Conservation (phyloP, 2,888 invertebrate genomes). For the Tachina lurida region DNA sequence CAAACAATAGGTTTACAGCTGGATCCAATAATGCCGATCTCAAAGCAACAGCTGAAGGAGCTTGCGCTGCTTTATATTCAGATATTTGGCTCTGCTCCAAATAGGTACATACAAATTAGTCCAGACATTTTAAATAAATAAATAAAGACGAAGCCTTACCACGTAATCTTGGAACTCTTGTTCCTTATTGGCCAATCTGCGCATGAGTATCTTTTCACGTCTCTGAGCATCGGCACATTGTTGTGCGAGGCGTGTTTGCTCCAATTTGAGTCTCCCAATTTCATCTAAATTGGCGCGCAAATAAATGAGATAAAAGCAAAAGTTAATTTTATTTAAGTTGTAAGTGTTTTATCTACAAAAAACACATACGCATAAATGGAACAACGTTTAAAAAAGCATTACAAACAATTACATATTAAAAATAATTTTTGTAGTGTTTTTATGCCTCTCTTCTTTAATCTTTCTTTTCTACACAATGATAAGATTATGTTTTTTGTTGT, state of each 20-base stretch:
- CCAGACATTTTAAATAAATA: background rate
- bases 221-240: constrained; percentile 94
- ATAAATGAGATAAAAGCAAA: constrained; percentile 7
- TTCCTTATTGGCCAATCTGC: constrained; percentile 96
- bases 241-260: constrained; percentile 90
- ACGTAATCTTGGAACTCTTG: constrained; percentile 98
- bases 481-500: constrained; percentile 16
- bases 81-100: constrained; percentile 92
- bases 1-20: constrained; percentile 96
- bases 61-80: constrained; percentile 95
- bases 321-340: constrained; percentile 14
- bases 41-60: constrained; percentile 89
- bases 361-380: constrained; percentile 45
- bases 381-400: constrained; percentile 63
- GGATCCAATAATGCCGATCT: constrained; percentile 95
- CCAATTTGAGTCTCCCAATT: constrained; percentile 84
- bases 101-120: background rate
- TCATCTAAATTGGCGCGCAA: constrained; percentile 76
- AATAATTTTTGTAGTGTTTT: constrained; percentile 44
- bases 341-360: constrained; percentile 34
- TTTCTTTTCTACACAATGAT: constrained; percentile 43
- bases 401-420: constrained; percentile 54
- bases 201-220: constrained; percentile 95
- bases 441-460: constrained; percentile 20
- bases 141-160: constrained; percentile 85